Evolutionary conservation across 2,113 vertebrate species (phyloP).

Genomic region (Paratilapia polleni): DNA sequence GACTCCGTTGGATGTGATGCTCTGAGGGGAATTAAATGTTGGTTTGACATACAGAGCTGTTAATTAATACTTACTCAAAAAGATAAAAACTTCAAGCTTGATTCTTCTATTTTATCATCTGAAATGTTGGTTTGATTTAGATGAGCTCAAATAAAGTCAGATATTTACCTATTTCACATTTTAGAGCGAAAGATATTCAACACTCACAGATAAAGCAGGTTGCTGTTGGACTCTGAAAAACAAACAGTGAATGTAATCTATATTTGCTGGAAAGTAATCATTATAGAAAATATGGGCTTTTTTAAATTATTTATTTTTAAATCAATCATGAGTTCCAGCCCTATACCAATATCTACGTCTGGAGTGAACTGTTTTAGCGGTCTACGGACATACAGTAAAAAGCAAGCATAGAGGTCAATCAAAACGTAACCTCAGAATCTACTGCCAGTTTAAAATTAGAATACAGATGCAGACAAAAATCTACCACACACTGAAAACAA

Average conservation of each 20-base stretch:
- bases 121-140: slow-evolving; percentile 20
- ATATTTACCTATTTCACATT: background rate
- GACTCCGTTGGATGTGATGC: slow-evolving; percentile 26
- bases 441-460: background rate
- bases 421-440: background rate
- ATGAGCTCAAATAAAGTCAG: slow-evolving; percentile 8
- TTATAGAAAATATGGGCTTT: background rate
- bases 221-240: background rate
- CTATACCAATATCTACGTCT: background rate
- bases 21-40: slow-evolving; percentile 42
- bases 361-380: background rate
- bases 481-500: background rate
- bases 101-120: slow-evolving; percentile 12
- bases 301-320: no score
- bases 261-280: background rate
- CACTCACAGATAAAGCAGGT: background rate
- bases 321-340: background rate
- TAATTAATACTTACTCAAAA: slow-evolving; percentile 44
- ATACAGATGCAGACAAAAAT: background rate
- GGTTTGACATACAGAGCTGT: slow-evolving; percentile 40
- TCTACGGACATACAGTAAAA: no score
- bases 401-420: background rate
- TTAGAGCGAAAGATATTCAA: background rate
- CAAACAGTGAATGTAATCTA: background rate
- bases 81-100: background rate